Evolutionary conservation across 2,113 vertebrate species (phyloP).

Genomic region (Leiothrix lutea): DNA sequence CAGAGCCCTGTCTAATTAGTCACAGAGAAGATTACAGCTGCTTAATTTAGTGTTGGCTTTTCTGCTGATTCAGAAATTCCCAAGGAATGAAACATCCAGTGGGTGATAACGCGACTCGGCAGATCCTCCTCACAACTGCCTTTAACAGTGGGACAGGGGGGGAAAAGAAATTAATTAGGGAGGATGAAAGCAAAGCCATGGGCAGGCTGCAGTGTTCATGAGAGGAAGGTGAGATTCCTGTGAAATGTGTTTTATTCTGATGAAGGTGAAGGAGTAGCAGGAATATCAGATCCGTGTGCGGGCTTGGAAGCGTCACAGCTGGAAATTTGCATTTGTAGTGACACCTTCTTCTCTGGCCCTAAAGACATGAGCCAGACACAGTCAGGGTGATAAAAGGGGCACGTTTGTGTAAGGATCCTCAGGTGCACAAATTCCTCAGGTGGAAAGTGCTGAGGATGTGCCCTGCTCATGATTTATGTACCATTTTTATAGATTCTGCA

Average conservation of each 20-base stretch:
- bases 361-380: neutral
- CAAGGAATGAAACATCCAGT: neutral
- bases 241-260: neutral
- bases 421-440: fast-evolving
- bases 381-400: neutral
- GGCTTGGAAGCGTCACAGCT: neutral
- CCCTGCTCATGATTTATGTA: neutral
- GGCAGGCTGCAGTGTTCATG: neutral
- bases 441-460: neutral
- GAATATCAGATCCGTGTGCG: fast-evolving
- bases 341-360: neutral
- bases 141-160: too few relatives aligned
- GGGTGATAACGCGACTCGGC: neutral
- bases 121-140: neutral
- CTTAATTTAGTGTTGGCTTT: neutral
- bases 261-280: neutral
- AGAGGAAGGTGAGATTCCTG: neutral
- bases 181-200: neutral
- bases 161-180: neutral
- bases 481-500: neutral
- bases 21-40: neutral
- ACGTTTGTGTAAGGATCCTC: neutral
- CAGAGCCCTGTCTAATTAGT: slow-evolving; percentile 18
- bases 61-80: slow-evolving; percentile 3
- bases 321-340: neutral